Conservation (phyloP, 2,888 invertebrate genomes). For the Pogonocherus hispidulus region DNA sequence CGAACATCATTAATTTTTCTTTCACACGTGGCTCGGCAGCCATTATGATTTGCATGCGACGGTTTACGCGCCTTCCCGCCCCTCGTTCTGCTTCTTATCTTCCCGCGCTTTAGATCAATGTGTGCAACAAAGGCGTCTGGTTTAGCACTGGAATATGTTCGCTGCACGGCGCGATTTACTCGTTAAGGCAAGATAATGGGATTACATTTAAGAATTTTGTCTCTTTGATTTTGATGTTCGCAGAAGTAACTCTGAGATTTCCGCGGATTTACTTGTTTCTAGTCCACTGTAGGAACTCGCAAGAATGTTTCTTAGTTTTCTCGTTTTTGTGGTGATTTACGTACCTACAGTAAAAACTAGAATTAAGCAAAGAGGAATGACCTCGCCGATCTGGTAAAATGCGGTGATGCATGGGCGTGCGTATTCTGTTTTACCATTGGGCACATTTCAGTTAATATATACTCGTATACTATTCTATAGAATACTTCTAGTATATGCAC, state of each 20-base stretch:
- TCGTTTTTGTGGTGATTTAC: no score
- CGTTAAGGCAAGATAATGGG: background rate
- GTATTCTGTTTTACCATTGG: no score
- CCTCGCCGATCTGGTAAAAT: no score
- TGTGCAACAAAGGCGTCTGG: background rate
- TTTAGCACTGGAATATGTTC: background rate
- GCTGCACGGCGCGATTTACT: background rate
- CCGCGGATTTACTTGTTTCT: no score
- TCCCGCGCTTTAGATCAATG: conserved; percentile 14
- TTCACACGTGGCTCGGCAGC: conserved; percentile 50
- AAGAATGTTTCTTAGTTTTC: no score
- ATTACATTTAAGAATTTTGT: background rate
- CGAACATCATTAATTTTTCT: conserved; percentile 56
- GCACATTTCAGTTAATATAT: no score
- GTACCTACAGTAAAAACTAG: no score
- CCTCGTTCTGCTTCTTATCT: conserved; percentile 13
- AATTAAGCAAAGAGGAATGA: no score
- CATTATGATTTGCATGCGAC: conserved; percentile 54
- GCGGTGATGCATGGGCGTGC: no score
- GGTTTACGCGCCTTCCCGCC: background rate
- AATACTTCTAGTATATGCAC: no score
- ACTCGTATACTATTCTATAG: no score
- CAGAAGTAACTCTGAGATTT: background rate
- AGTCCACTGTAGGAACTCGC: no score
- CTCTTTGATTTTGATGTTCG: background rate